A percentile compares a stretch with the other conserved stretches of the same genome.
phyloP scores from a whole-genome alignment of 2,888 invertebrate species.

The Rhodophaea formosa region DNA sequence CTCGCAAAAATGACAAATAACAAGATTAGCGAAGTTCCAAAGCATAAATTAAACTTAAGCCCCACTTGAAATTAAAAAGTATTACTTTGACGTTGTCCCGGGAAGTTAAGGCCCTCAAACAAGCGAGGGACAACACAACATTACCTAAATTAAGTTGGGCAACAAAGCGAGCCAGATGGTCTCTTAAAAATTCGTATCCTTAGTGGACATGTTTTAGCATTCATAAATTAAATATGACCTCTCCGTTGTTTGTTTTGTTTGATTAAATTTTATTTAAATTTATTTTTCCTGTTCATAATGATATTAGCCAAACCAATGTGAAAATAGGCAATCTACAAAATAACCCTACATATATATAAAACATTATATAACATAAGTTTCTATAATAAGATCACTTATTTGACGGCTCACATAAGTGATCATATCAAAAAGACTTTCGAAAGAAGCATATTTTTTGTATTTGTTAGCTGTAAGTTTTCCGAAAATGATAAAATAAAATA shows the following conservation, averaged over 20 bases:
- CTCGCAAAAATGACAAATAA: conserved; percentile 3
- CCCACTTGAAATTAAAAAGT: conserved; percentile 12
- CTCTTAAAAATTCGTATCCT: conserved; percentile 1
- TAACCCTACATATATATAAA: too few relatives aligned
- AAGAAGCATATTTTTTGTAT: too few relatives aligned
- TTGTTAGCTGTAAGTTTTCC: too few relatives aligned
- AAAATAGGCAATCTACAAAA: too few relatives aligned
- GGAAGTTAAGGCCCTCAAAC: conserved; percentile 9
- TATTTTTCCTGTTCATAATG: too few relatives aligned
- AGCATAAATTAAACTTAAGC: conserved; percentile 11
- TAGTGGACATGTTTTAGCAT: background rate
- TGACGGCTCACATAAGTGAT: too few relatives aligned
- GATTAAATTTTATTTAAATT: background rate
- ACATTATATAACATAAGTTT: too few relatives aligned
- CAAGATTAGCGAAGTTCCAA: conserved; percentile 10
- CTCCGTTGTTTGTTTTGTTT: background rate
- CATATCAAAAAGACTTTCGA: too few relatives aligned
- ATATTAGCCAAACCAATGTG: too few relatives aligned
- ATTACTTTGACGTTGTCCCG: conserved; percentile 5
- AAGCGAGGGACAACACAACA: conserved; percentile 14
- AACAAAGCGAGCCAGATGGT: conserved; percentile 10
- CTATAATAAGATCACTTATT: too few relatives aligned
- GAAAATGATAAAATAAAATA: too few relatives aligned
- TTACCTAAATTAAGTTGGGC: conserved; percentile 16
- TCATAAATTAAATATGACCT: background rate